Base-by-base conservation (phyloP, 2,888 invertebrate genomes). In the Neria commutata region DNA sequence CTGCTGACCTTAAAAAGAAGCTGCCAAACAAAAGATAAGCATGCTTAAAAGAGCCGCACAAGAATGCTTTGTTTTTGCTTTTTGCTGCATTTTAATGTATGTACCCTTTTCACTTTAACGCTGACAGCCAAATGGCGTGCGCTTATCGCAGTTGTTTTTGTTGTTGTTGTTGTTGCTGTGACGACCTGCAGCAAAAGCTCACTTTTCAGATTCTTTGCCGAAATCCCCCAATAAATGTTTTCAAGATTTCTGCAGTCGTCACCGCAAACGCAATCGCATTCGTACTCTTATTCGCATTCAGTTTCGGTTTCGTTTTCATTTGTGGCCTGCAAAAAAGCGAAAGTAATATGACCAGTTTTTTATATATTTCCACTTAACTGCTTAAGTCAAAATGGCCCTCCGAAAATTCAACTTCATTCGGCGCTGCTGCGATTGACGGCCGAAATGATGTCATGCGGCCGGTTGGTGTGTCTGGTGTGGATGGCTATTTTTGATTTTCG, bases 281-380 rank as follows among this genome's bases (percentile, higher is more conserved):
- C 33, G 33, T 8, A 33, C 33, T 14, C 33, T 33, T 33, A 10
- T 33, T 14, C 10, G 14, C 33, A 10, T 14, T 8, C 33, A 33
- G 8, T 33, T 14, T 10, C 33, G 10, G 14, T 33, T n/a, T n/a
- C n/a, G n/a, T n/a, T n/a, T n/a, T n/a, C n/a, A n/a, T n/a, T n/a
- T n/a, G n/a, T n/a, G n/a, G n/a, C n/a, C n/a, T 42, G 4, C 42
- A 14, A 45, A 67, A 71, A 75, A 73, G 74, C 73, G 75, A 76
- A 76, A 74, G 74, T 75, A 66, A 74, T 70, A 69, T 66, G 68
- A 76, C 74, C 76, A 75, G 76, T 75, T 74, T 74, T 62, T 62
- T 53, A 5, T 25, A 40, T 49, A 48, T 57, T 16, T 26, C 26
- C 26, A 14, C 10, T 47, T 23, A 24, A 14, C 3, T n/a, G n/a